phyloP scores from a whole-genome alignment of 2,113 vertebrate species.

The Pomatorhinus ruficollis region DNA sequence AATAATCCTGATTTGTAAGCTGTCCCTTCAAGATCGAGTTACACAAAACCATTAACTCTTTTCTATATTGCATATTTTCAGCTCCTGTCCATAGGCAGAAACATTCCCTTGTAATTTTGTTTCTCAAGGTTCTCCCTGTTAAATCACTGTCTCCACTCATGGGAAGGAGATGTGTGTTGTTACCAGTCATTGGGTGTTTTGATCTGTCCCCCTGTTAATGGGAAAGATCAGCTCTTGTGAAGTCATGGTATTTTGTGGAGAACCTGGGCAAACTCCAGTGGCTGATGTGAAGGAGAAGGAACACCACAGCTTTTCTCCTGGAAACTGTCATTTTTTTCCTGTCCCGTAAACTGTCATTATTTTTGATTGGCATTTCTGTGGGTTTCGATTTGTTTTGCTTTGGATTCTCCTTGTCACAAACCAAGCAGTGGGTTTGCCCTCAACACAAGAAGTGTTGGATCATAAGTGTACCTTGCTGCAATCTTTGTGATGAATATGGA shows the following conservation, averaged over 20 bases:
- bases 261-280: neutral
- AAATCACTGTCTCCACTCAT: neutral
- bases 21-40: neutral
- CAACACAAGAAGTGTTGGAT: neutral
- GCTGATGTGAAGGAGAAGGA: neutral
- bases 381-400: neutral
- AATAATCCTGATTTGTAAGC: neutral
- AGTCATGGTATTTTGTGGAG: neutral
- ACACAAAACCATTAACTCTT: neutral
- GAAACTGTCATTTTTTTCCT: neutral
- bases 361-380: neutral
- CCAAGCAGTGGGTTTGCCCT: neutral
- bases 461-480: neutral
- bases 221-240: neutral
- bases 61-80: neutral
- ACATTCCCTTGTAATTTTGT: neutral
- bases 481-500: neutral
- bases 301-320: neutral
- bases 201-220: neutral
- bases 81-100: neutral
- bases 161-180: neutral
- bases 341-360: neutral
- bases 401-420: neutral
- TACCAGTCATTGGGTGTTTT: neutral
- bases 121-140: neutral